These are phyloP conservation scores for Rhimphoctona megacephalus DNA, from an alignment of 2,888 invertebrate genomes.

Conservation along the genomic window DNA sequence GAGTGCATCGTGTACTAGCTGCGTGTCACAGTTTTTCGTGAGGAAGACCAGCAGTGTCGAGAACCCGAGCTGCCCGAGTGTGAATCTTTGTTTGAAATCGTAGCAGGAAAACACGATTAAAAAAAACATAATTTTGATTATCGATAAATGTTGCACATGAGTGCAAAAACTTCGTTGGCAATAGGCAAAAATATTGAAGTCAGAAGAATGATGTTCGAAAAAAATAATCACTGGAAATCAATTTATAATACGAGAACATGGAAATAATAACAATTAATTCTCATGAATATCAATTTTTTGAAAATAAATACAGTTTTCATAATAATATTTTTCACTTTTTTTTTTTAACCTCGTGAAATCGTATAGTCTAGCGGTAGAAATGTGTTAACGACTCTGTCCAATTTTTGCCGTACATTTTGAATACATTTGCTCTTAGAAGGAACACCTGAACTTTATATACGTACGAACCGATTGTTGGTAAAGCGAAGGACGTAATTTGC, in stretches of 20 bases:
- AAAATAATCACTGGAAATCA: neutral
- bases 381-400: conserved; percentile 2
- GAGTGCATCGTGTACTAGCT: no score
- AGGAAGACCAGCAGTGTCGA: no score
- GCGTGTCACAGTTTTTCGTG: no score
- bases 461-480: neutral
- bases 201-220: no score
- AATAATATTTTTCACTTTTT: neutral
- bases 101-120: no score
- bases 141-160: no score
- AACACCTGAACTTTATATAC: neutral
- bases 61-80: no score
- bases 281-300: neutral
- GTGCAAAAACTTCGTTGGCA: no score
- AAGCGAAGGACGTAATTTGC: neutral
- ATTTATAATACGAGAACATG: neutral
- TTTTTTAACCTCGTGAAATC: neutral
- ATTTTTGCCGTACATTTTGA: conserved; percentile 10
- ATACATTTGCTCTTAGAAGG: neutral
- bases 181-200: no score
- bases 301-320: neutral
- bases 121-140: no score
- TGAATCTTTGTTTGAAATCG: no score
- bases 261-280: neutral
- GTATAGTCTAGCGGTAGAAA: neutral